Conservation (phyloP, 1,140 invertebrate genomes). For the Gonatopus flavifemur region DNA sequence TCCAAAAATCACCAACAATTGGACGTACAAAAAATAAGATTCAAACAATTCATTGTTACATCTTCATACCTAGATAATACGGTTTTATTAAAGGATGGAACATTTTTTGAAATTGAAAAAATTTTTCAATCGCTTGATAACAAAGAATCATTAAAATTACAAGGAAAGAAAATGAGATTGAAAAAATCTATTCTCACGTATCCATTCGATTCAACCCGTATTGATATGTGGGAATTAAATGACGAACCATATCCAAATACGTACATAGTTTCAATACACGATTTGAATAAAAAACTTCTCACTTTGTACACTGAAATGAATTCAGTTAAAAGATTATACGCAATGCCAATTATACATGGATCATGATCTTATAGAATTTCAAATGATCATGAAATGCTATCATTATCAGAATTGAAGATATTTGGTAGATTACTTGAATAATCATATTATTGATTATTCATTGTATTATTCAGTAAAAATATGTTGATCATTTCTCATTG, state of each 20-base stretch:
- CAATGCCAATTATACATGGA: no score
- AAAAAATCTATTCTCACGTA: slow-evolving; percentile 3
- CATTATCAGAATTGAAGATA: no score
- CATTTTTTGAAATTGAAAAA: neutral
- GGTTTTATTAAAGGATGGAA: neutral
- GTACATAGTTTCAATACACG: neutral
- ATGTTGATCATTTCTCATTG: no score
- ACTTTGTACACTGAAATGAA: neutral
- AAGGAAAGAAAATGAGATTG: neutral
- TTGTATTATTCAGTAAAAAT: no score
- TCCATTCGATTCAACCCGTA: slow-evolving; percentile 1
- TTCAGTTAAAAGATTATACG: no score
- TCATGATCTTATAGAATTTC: no score
- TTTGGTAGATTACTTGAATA: no score
- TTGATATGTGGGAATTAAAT: slow-evolving; percentile 7
- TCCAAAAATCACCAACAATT: neutral
- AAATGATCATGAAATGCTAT: no score
- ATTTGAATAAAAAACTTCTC: neutral
- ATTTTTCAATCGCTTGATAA: no score
- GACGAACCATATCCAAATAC: neutral
- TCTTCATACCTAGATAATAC: slow-evolving; percentile 5
- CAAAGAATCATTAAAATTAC: neutral
- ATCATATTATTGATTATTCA: no score
- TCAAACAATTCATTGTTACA: slow-evolving; percentile 2
- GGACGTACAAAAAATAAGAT: no score